Evolutionary conservation across 2,113 vertebrate species (phyloP), one percentile per base, ranked within the genome.

Genomic region (Porphyrio hochstetteri): DNA sequence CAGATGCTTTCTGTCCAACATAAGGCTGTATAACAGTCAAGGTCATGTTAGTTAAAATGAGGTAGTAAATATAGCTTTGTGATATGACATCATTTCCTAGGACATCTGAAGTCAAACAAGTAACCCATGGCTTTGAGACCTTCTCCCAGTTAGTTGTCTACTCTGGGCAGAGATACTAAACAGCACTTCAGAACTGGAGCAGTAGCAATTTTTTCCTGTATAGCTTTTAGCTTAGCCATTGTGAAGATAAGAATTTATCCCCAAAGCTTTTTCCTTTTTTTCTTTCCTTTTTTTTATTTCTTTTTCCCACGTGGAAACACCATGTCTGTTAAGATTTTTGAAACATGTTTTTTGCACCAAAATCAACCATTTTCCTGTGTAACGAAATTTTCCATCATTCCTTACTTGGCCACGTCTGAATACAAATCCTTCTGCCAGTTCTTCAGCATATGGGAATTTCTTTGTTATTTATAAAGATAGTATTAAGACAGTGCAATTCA

Each of bases 401-500:
- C 8, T 84, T 72, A 60, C 31, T 90, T 36, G 18, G 55, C 63
- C 87, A 72, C 17, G 57, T 67, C 15, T 76, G 69, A 92, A 92
- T 53, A 46, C 23, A 92, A 91, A 86, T 76, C n/a, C 56, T 67
- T 86, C 60, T 93, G 71, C 42, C 79, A 88, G 59, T 86, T 93
- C 68, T 90, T 80, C 53, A 55, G 70, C 63, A 67, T 76, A 90
- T 61, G 50, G 55, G 29, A 74, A 87, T 89, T 93, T 89, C 81
- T 92, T 92, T 88, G 70, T 96, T 92, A 91, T 93, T 96, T 96
- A 71, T 89, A 93, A 96, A 92, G 90, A 75, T 63, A 81, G 59
- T 71, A 59, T 59, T 86, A 96, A 92, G 91, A 87, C 92, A 79
- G 36, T 70, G 33, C n/a, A 85, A 92, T 94, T 91, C 70, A 81